Evolutionary conservation across 2,888 invertebrate species (phyloP), one percentile per base, ranked within the genome.

Genomic region (Ecdyonurus torrentis): DNA sequence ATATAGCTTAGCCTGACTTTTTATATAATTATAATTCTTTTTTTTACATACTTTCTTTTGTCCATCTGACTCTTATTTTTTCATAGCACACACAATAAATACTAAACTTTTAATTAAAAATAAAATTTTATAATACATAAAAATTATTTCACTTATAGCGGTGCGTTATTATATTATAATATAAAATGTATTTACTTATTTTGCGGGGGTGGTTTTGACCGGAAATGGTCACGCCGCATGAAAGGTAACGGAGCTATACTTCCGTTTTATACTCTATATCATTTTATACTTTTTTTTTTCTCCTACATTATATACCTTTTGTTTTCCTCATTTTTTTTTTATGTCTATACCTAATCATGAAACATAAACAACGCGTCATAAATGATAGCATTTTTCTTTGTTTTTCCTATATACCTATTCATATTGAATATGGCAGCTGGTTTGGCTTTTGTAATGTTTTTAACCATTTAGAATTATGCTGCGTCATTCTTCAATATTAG

Each of bases 211-310:
- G 55, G 55, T 55, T 18, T n/a, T 5, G 55, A 22, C 55, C n/a
- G 55, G 55, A 55, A 20, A 55, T 55, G 55, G 55, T 55, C 55
- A 55, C 55, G 55, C 55, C 55, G 18, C 50, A 18, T n/a, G n/a
- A n/a, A 7, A 55, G 55, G 55, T 55, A 55, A 55, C 22, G 55
- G 55, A 55, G 55, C 55, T n/a, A n/a, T 20, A 55, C 55, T 55
- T 55, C 55, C 55, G 55, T 55, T 55, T 55, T 55, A 37, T 37
- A 37, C 37, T 10, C 37, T 37, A 37, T 37, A 37, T 37, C 37
- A 37, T 37, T 37, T 37, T 37, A 10, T 37, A 10, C 15, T 37
- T 10, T 5, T 37, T 15, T 37, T 37, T 37, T 37, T 37, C n/a
- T n/a, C n/a, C n/a, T n/a, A n/a, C n/a, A n/a, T n/a, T n/a, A n/a